Evolutionary conservation across 2,888 invertebrate genomes (phyloP), one percentile per base, ranked within the genome.

Genomic region (Eremobia ochroleuca): DNA sequence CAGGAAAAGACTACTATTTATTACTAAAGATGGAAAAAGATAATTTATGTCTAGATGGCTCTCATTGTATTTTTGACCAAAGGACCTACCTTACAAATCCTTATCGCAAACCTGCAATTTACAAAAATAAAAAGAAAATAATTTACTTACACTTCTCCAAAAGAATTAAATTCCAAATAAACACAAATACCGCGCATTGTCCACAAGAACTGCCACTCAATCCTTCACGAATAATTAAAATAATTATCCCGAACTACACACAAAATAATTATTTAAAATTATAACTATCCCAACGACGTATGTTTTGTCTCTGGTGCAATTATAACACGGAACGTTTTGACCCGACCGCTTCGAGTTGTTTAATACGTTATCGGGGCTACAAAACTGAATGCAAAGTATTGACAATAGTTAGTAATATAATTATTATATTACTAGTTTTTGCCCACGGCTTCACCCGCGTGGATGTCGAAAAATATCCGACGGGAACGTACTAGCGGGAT

Each of bases 91-190:
- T 18, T 18, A 28, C 28, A 5, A 28, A 28, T 58, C 3, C 8
- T 31, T 8, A 18, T 28, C 8, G 8, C 3, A 21, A 1, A 31
- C 3, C 18, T 4, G 21, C 0, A 31, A 31, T 28, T 28, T 21
- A 28, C 4, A 31, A 52, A 40, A 37, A 43, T 43, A 43, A 13
- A 31, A 6, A 46, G 4, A 28, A 55, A 66, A 37, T 0, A 66
- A 46, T 15, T 43, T 31, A 87, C 87, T 87, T 76, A 87, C 87
- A 76, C 31, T 76, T 77, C 9, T 62, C 11, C 31, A 64, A 59
- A 28, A 59, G 0, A 62, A 58, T 11, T 61, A 15, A 67, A 79
- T 80, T 87, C 86, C 87, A 73, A 77, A 25, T 1, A 8, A 59
- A 37, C 65, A 62, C 69, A 71, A 66, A 71, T 6, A 37, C 59